Conservation (phyloP, 2,113 vertebrate species). For the Ahaetulla prasina region DNA sequence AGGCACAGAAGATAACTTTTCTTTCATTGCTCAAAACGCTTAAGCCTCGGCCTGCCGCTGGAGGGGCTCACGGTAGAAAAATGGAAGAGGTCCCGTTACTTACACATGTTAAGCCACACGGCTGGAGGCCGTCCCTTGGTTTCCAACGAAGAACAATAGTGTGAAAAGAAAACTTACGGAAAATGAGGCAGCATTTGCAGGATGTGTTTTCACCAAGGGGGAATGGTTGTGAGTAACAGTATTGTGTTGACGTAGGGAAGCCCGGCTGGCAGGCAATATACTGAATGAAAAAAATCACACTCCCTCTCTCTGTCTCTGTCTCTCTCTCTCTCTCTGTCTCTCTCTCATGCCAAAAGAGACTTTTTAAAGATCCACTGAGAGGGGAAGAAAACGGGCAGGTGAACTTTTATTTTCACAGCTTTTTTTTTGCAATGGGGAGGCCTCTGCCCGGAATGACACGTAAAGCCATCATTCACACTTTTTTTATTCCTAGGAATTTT, state of each 20-base stretch:
- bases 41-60: conserved; percentile 55
- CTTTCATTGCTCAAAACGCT: conserved; percentile 63
- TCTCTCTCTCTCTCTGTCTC: conserved; percentile 29
- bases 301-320: conserved; percentile 10
- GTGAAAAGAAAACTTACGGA: not conserved
- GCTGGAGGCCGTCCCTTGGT: conserved; percentile 26
- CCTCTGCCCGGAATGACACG: conserved; percentile 63
- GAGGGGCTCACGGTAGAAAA: conserved; percentile 54
- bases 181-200: conserved; percentile 26
- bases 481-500: conserved; percentile 55
- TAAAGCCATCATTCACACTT: conserved; percentile 50
- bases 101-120: not conserved
- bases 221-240: conserved; percentile 28
- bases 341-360: conserved; percentile 40
- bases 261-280: conserved; percentile 47
- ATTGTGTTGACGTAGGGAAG: conserved; percentile 52
- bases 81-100: conserved; percentile 30
- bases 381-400: conserved; percentile 20
- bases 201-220: conserved; percentile 54
- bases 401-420: conserved; percentile 56
- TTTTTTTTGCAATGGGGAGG: conserved; percentile 55
- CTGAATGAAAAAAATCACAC: conserved; percentile 49
- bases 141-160: conserved; percentile 33
- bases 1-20: conserved; percentile 42
- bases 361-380: conserved; percentile 21